phyloP scores from a whole-genome alignment of 2,113 vertebrate species.

The Notechis scutatus region DNA sequence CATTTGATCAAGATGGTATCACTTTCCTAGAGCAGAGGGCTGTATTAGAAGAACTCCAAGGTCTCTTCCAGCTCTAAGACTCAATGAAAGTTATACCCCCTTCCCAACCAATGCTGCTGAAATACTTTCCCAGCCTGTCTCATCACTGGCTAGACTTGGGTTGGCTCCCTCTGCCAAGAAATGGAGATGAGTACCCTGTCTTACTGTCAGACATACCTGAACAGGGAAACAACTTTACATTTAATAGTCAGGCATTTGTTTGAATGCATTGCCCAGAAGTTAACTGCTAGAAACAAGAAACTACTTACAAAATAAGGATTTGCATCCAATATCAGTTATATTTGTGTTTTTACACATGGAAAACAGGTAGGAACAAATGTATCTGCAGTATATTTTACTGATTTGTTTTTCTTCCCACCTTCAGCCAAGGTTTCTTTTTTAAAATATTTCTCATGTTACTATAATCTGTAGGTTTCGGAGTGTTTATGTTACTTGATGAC shows the following conservation, averaged over 20 bases:
- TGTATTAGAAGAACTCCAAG: background rate
- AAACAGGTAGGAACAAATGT: background rate
- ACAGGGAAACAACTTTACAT: background rate
- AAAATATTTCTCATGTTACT: background rate
- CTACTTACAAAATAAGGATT: background rate
- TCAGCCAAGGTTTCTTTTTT: background rate
- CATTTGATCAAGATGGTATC: background rate
- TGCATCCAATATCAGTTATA: background rate
- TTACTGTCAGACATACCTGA: background rate
- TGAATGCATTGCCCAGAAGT: background rate
- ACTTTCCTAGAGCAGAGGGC: background rate
- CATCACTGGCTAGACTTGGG: background rate
- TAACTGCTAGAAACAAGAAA: background rate
- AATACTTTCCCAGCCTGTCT: background rate
- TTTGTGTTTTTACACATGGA: background rate
- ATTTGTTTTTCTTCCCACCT: background rate
- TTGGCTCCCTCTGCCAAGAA: background rate
- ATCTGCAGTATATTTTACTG: background rate
- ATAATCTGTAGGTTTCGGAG: background rate
- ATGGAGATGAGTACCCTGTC: fast-evolving
- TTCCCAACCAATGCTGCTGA: background rate
- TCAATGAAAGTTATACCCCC: background rate
- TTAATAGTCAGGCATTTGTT: background rate
- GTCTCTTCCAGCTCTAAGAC: background rate
- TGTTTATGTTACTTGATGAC: background rate